phyloP scores from a whole-genome alignment of 1,140 invertebrate species.

The Apolygus lucorum region DNA sequence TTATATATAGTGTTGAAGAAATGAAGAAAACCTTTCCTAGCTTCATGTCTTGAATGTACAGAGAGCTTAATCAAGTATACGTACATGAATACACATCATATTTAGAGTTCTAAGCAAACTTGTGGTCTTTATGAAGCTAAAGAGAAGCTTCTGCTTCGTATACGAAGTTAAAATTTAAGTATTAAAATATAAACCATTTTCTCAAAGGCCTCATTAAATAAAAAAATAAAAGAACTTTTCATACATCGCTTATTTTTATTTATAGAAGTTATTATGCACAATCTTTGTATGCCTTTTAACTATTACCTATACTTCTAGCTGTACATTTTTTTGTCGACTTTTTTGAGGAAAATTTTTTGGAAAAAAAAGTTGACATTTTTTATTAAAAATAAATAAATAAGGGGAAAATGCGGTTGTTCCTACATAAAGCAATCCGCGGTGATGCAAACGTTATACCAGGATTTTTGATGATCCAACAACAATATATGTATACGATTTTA shows the following conservation, averaged over 20 bases:
- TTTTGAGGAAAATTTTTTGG: not conserved
- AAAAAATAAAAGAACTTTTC: slow-evolving; percentile 17
- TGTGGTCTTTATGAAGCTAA: slow-evolving; percentile 23
- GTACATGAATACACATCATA: slow-evolving; percentile 32
- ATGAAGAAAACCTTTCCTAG: slow-evolving; percentile 23
- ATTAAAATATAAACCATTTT: slow-evolving; percentile 21
- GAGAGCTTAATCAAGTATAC: slow-evolving; percentile 30
- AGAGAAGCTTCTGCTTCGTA: slow-evolving; percentile 27
- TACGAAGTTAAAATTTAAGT: slow-evolving; percentile 29
- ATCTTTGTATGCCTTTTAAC: slow-evolving; percentile 30
- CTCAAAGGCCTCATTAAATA: slow-evolving; percentile 28
- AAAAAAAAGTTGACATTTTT: not conserved
- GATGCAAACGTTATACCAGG: slow-evolving; percentile 31
- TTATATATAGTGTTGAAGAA: slow-evolving; percentile 23
- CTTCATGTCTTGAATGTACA: slow-evolving; percentile 31
- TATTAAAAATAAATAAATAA: no score
- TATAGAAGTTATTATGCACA: slow-evolving; percentile 30
- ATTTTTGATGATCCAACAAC: slow-evolving; percentile 28
- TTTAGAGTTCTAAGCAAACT: slow-evolving; percentile 27
- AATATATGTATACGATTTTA: slow-evolving; percentile 31
- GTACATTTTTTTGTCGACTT: slow-evolving; percentile 1
- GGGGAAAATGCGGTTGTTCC: slow-evolving; percentile 29
- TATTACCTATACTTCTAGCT: slow-evolving; percentile 16
- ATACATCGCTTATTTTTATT: slow-evolving; percentile 30
- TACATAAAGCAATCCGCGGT: slow-evolving; percentile 28